Evolutionary conservation across 2,113 vertebrate genomes (phyloP), one percentile per base, ranked within the genome.

Genomic region (Stomatorhinus ivindoensis): DNA sequence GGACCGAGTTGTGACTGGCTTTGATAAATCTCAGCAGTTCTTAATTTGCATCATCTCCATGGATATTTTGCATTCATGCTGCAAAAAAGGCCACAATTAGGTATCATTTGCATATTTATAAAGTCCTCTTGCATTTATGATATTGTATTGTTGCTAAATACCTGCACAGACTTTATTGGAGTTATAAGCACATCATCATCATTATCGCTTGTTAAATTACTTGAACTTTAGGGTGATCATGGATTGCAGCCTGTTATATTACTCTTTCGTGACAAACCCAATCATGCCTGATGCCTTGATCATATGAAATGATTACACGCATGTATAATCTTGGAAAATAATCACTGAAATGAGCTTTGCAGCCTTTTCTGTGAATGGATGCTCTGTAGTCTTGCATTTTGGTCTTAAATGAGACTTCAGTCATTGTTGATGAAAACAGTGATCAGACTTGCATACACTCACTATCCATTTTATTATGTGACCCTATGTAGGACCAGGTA

Each of bases 361-460:
- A 27, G 80, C 31, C 83, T 89, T 42, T 44, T 55, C 48, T 88
- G 24, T 31, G 24, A 88, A 48, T 39, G 15, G 21, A 88, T 53
- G 46, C 88, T 89, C 17, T 10, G n/a, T 46, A 61, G 73, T 19
- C 89, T 90, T 85, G 47, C 61, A 11, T 17, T 31, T 3, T 55
- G 39, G 87, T 90, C 86, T 89, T 58, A 86, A 91, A 58, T 46
- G 31, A 88, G 53, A n/a, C 50, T 35, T 53, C 87, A 87, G 50
- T 53, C 21, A 42, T 44, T 80, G 88, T 87, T 65, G 51, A 44
- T 50, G n/a, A 50, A 86, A 80, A 86, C 50, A 24, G 44, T 85
- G 83, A 85, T 87, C 88, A 55, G 69, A 86, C 83, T 61, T 50
- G 27, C 31, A 31, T 15, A 76, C 69, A 76, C 35, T 42, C 15